These are phyloP conservation scores for Drosophila nigritarsus DNA, from an alignment of 2,888 invertebrate species.

Conservation along the genomic window DNA sequence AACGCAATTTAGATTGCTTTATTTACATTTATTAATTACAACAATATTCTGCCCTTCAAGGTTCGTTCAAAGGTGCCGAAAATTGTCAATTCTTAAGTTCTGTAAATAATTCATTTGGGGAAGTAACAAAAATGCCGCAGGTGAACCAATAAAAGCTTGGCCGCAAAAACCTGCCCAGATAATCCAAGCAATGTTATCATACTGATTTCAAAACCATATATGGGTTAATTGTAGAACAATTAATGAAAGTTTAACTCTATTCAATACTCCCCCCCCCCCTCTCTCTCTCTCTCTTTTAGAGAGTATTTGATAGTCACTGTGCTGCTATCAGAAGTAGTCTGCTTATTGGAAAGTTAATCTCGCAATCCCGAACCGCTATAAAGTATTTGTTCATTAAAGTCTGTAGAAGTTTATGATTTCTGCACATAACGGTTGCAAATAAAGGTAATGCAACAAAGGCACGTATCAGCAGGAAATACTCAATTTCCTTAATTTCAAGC, in stretches of 20 bases:
- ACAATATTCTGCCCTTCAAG: background rate
- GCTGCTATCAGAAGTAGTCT: slow-evolving; percentile 5
- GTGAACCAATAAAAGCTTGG: slow-evolving; percentile 31
- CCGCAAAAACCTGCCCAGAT: background rate
- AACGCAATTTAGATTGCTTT: background rate
- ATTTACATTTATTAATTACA: background rate
- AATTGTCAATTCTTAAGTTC: background rate
- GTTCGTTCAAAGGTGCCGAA: background rate
- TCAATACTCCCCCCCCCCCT: background rate
- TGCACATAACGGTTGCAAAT: slow-evolving; percentile 24
- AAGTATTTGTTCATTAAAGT: slow-evolving; percentile 44
- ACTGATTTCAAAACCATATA: background rate
- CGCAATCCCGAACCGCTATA: slow-evolving; percentile 11
- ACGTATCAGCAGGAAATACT: background rate
- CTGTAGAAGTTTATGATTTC: slow-evolving; percentile 54
- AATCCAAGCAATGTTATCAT: too few species aligned
- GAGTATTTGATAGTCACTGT: background rate
- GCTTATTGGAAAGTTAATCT: slow-evolving; percentile 38
- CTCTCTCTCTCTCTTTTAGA: background rate
- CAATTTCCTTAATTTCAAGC: slow-evolving; percentile 2
- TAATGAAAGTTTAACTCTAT: background rate
- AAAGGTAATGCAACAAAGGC: slow-evolving; percentile 37
- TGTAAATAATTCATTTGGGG: slow-evolving; percentile 2
- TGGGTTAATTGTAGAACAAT: background rate
- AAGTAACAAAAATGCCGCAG: slow-evolving; percentile 29